These are phyloP conservation scores for Aphrocallistes beatrix DNA, from an alignment of 37 sponge, comb jelly and placozoan species.

Conservation along the genomic window DNA sequence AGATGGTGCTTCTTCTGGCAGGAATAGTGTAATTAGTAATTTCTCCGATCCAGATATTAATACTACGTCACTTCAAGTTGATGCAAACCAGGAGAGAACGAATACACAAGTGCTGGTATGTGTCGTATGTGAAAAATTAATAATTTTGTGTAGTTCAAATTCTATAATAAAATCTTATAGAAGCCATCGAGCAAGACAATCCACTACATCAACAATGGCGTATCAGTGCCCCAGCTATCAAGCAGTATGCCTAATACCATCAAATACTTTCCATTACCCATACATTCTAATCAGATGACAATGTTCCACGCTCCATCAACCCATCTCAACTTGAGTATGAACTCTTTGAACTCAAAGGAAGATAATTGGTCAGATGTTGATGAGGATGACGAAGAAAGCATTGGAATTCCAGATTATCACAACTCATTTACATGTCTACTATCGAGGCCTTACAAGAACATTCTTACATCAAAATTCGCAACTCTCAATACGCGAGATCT, in stretches of 20 bases:
- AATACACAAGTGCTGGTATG: neutral
- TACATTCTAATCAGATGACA: neutral
- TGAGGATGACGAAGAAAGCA: neutral
- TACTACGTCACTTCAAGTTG: neutral
- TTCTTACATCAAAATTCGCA: constrained; percentile 3
- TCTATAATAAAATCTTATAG: too few species aligned
- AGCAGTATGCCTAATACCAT: neutral
- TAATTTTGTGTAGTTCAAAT: too few species aligned
- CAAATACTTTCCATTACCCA: neutral
- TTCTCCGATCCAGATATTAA: constrained; percentile 10
- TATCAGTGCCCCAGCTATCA: neutral
- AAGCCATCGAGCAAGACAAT: too few species aligned
- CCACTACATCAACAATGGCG: too few species aligned
- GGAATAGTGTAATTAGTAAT: neutral
- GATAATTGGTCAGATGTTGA: neutral
- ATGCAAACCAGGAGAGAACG: neutral
- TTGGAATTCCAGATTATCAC: neutral
- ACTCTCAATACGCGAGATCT: neutral
- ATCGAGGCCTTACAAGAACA: neutral
- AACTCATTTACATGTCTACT: neutral
- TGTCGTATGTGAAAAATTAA: too few species aligned
- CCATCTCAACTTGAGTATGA: neutral
- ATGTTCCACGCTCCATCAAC: neutral
- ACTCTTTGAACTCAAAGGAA: neutral
- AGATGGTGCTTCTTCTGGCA: neutral